Evolutionary conservation across 2,888 invertebrate species (phyloP).

Genomic region (Lordiphosa fenestrarum): DNA sequence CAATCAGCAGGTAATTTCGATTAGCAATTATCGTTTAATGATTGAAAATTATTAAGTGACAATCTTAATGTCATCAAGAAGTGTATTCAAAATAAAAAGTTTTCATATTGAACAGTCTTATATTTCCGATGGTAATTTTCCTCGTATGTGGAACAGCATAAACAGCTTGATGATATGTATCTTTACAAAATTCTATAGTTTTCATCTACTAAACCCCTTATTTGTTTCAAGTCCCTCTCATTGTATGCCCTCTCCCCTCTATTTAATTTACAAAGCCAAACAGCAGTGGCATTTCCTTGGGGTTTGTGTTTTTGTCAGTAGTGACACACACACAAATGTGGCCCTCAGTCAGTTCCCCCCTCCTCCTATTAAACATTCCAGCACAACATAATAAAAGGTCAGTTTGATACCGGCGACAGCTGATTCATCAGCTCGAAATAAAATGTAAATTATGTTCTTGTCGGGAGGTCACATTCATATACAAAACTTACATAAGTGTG

Average conservation of each 20-base stretch:
- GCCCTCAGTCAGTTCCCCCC: conserved; percentile 12
- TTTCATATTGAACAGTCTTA: too few species aligned
- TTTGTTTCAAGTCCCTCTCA: conserved; percentile 1
- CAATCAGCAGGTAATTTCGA: too few species aligned
- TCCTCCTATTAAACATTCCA: conserved; percentile 6
- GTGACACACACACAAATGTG: conserved; percentile 30
- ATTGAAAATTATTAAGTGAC: too few species aligned
- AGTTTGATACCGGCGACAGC: conserved; percentile 25
- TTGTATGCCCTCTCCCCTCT: background rate
- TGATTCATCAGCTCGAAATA: conserved; percentile 31
- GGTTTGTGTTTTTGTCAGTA: conserved; percentile 29
- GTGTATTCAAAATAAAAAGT: too few species aligned
- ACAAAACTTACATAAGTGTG: background rate
- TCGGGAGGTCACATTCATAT: conserved; percentile 17
- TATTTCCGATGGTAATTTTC: too few species aligned
- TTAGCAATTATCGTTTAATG: too few species aligned
- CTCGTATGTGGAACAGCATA: too few species aligned
- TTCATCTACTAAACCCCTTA: background rate
- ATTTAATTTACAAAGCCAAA: conserved; percentile 5
- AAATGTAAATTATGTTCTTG: conserved; percentile 39
- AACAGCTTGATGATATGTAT: too few species aligned
- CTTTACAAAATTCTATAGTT: background rate
- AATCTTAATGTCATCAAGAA: too few species aligned
- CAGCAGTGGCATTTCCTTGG: conserved; percentile 31
- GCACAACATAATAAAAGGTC: conserved; percentile 38